Conservation (phyloP, 2,113 vertebrate species). For the Oreotragus oreotragus region DNA sequence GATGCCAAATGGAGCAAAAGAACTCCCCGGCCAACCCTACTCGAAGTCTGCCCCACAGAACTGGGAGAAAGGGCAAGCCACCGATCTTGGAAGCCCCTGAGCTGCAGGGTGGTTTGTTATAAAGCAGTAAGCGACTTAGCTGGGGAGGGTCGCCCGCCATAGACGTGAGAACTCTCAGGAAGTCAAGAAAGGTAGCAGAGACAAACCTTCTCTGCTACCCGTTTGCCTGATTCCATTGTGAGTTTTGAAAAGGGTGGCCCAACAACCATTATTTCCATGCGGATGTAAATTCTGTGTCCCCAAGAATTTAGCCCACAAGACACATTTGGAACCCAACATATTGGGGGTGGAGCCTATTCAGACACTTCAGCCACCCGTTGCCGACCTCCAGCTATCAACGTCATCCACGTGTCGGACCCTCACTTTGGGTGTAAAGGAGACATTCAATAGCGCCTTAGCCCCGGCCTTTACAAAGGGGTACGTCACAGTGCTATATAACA, state of each 20-base stretch:
- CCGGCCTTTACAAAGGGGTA: background rate
- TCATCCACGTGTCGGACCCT: background rate
- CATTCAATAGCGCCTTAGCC: background rate
- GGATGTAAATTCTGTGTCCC: background rate
- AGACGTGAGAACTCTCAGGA: background rate
- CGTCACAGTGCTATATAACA: background rate
- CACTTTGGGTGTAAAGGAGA: background rate
- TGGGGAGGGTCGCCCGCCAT: background rate
- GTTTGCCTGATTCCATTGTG: background rate
- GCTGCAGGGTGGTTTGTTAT: background rate
- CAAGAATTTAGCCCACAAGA: background rate
- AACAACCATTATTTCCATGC: background rate
- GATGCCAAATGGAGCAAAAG: background rate
- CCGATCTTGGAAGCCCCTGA: background rate
- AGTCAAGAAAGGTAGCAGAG: background rate
- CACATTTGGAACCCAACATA: background rate
- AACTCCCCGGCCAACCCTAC: background rate
- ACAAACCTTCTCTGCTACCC: background rate
- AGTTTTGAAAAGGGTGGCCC: background rate
- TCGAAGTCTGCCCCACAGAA: background rate
- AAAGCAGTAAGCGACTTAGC: background rate
- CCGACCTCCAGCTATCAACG: background rate
- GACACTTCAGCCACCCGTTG: background rate
- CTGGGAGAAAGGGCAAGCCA: background rate
- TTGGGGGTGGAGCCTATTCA: background rate